Conservation (phyloP, 2,888 invertebrate genomes). For the Desoria tigrina region DNA sequence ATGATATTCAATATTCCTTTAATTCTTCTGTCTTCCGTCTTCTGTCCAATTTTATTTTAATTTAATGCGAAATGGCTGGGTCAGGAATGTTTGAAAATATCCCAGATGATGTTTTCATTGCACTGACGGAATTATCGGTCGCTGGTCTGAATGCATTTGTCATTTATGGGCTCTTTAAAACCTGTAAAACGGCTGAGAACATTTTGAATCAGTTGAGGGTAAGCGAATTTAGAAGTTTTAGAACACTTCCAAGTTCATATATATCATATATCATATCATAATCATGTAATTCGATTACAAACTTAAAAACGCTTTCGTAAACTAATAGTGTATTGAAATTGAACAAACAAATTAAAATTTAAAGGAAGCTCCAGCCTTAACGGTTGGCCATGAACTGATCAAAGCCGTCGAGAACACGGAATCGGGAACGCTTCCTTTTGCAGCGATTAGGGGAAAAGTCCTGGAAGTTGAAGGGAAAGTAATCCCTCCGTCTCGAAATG, state of each 20-base stretch:
- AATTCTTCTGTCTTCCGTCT: no score
- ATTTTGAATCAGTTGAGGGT: conserved; percentile 12
- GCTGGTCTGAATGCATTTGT: conserved; percentile 11
- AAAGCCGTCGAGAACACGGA: background rate
- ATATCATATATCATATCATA: no score
- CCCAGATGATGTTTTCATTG: conserved; percentile 11
- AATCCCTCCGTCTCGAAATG: conserved; percentile 12
- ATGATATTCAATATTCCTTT: no score
- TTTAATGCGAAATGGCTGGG: no score
- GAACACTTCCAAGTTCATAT: no score
- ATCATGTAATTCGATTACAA: no score
- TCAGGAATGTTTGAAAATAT: background rate
- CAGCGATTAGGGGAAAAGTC: conserved; percentile 19
- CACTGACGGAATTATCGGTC: conserved; percentile 1
- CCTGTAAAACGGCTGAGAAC: conserved; percentile 12
- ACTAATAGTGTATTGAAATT: background rate
- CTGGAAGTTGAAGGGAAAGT: background rate
- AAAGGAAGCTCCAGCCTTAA: conserved; percentile 16
- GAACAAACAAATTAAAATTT: background rate
- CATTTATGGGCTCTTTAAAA: conserved; percentile 12
- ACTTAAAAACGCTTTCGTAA: no score
- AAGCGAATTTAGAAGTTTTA: no score
- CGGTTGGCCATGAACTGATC: conserved; percentile 1
- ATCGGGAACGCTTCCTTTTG: conserved; percentile 9
- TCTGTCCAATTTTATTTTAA: no score